Evolutionary conservation across 2,797 vertebrate species (phyloP).

Genomic region (Artibeus jamaicensis): DNA sequence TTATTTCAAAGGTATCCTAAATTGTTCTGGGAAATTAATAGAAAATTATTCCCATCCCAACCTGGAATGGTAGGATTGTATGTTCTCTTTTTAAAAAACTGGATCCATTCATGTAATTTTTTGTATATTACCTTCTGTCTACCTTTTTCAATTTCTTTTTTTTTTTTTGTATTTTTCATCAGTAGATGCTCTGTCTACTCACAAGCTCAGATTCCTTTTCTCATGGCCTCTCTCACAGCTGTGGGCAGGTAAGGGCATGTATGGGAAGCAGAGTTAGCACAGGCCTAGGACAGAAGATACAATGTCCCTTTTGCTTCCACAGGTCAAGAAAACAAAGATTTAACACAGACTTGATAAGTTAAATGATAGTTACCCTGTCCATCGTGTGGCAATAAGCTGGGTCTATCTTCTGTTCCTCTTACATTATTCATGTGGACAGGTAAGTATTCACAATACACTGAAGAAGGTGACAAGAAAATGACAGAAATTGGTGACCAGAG

Average conservation of each 20-base stretch:
- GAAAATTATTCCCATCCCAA: background rate
- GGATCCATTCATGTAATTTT: background rate
- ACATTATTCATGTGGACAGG: background rate
- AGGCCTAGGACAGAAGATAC: background rate
- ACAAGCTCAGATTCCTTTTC: background rate
- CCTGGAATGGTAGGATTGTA: background rate
- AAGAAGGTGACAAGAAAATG: background rate
- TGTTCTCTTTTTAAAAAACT: background rate
- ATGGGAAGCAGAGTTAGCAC: background rate
- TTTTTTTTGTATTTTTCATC: background rate
- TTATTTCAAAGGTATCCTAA: background rate
- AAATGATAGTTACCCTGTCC: background rate
- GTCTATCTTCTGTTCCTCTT: background rate
- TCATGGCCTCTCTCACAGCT: background rate
- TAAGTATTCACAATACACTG: background rate
- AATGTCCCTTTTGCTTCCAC: background rate
- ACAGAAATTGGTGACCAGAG: background rate
- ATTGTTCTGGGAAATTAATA: background rate
- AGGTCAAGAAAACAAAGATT: background rate
- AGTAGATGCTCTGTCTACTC: background rate
- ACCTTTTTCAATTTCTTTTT: background rate
- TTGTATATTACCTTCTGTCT: background rate
- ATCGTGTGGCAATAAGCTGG: background rate
- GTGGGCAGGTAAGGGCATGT: background rate
- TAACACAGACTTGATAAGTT: background rate